A percentile compares a stretch with the other conserved stretches of the same genome.
Evolutionary conservation across 2,797 vertebrate species (phyloP).

Genomic region (Gymnoscopelus braueri): DNA sequence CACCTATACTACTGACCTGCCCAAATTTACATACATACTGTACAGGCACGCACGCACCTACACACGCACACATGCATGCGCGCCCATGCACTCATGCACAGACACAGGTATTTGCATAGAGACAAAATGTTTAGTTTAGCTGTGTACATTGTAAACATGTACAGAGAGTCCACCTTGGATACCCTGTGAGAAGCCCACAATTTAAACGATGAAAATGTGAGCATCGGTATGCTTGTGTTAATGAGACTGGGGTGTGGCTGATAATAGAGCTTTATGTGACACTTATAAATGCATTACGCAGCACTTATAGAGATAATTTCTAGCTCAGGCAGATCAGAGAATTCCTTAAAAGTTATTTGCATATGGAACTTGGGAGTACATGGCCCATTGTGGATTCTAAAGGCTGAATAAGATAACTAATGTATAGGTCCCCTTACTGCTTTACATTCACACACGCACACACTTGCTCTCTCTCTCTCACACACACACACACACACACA

Average conservation of each 20-base stretch:
- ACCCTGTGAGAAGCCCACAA: slow-evolving; percentile 40
- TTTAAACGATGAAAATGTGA: slow-evolving; percentile 49
- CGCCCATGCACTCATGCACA: slow-evolving; percentile 1
- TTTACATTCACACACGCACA: slow-evolving; percentile 7
- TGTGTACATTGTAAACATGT: slow-evolving; percentile 20
- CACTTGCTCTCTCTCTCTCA: not conserved
- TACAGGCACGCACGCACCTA: slow-evolving; percentile 15
- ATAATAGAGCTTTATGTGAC: slow-evolving; percentile 46
- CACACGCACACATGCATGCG: slow-evolving; percentile 17
- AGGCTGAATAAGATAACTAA: slow-evolving; percentile 9
- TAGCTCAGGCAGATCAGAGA: slow-evolving; percentile 23
- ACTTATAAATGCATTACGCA: slow-evolving; percentile 55
- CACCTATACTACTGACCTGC: too few relatives aligned
- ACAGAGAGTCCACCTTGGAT: slow-evolving; percentile 8
- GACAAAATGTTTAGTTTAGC: slow-evolving; percentile 3
- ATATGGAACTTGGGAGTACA: slow-evolving; percentile 8
- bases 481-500: not conserved
- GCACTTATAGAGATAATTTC: slow-evolving; percentile 9
- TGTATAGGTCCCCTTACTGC: too few relatives aligned
- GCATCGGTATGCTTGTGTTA: slow-evolving; percentile 43
- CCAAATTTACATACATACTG: slow-evolving; percentile 4
- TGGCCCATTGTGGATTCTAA: slow-evolving; percentile 27
- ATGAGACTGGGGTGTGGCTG: slow-evolving; percentile 42
- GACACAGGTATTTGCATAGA: not conserved
- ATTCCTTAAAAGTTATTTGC: slow-evolving; percentile 35